Evolutionary conservation across 2,113 vertebrate species (phyloP).

Genomic region (Hemibagrus wyckioides): DNA sequence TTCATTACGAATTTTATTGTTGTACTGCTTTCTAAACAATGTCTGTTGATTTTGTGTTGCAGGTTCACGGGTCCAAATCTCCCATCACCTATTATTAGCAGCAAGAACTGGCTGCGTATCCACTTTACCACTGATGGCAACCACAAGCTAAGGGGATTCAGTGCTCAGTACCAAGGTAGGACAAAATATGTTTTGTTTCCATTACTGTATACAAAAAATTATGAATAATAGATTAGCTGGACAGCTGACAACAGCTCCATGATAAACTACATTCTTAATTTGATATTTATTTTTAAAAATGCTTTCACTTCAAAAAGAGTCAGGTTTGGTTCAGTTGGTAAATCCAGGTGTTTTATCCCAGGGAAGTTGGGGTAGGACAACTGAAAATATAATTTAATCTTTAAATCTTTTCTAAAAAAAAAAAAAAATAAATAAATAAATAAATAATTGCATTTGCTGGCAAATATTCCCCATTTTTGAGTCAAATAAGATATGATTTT

Average conservation of each 20-base stretch:
- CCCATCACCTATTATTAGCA: constrained; percentile 96
- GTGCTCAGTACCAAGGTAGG: constrained; percentile 96
- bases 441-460: too few species aligned
- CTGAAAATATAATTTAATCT: too few species aligned
- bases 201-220: not conserved
- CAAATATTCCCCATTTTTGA: too few species aligned
- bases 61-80: constrained; percentile 96
- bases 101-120: constrained; percentile 95
- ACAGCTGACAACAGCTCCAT: not conserved
- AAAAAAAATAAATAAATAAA: too few species aligned
- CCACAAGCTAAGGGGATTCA: constrained; percentile 94
- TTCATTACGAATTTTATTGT: not conserved
- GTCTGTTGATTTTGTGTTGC: constrained; percentile 35
- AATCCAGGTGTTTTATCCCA: not conserved
- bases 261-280: not conserved
- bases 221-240: not conserved
- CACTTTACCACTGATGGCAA: constrained; percentile 96
- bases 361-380: not conserved
- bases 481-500: not conserved
- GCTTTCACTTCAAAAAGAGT: not conserved
- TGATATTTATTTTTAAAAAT: not conserved
- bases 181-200: not conserved
- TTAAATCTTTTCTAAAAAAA: not conserved
- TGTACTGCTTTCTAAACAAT: not conserved
- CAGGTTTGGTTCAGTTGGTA: not conserved